Evolutionary conservation across 2,797 vertebrate genomes (phyloP).

Genomic region (Toxotes lorentzi): DNA sequence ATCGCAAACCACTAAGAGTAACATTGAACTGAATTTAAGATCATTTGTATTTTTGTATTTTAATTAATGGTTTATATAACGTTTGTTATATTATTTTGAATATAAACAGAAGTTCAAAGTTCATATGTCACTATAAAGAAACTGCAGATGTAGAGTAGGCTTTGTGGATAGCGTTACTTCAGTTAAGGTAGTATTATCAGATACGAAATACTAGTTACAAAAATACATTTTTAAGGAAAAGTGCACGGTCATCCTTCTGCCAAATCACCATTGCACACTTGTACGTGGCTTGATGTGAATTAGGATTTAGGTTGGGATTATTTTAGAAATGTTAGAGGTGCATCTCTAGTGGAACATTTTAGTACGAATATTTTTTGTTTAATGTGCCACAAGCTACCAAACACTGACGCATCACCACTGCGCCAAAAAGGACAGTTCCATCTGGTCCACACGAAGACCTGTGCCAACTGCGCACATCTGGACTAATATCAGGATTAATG

Average conservation of each 20-base stretch:
- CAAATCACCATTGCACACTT: background rate
- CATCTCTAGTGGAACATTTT: background rate
- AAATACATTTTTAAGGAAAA: background rate
- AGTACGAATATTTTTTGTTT: too few species aligned
- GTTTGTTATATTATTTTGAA: background rate
- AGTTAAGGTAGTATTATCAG: background rate
- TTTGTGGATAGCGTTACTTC: background rate
- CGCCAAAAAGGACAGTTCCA: constrained; percentile 86
- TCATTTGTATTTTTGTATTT: background rate
- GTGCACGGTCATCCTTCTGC: background rate
- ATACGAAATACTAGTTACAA: background rate
- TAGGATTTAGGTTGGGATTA: background rate
- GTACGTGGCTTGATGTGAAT: background rate
- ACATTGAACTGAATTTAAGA: background rate
- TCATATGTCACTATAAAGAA: background rate
- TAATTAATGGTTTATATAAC: too few species aligned
- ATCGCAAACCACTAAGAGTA: background rate
- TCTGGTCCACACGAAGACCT: constrained; percentile 45
- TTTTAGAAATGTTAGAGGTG: background rate
- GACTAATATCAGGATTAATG: background rate
- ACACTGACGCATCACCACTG: constrained; percentile 83
- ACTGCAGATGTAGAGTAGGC: background rate
- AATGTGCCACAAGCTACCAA: constrained; percentile 33
- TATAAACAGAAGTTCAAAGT: background rate
- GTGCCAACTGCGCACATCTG: constrained; percentile 11